A percentile compares a stretch with the other conserved stretches of the same genome.
phyloP scores from a whole-genome alignment of 2,797 vertebrate genomes.

The Brotogeris chrysoptera region DNA sequence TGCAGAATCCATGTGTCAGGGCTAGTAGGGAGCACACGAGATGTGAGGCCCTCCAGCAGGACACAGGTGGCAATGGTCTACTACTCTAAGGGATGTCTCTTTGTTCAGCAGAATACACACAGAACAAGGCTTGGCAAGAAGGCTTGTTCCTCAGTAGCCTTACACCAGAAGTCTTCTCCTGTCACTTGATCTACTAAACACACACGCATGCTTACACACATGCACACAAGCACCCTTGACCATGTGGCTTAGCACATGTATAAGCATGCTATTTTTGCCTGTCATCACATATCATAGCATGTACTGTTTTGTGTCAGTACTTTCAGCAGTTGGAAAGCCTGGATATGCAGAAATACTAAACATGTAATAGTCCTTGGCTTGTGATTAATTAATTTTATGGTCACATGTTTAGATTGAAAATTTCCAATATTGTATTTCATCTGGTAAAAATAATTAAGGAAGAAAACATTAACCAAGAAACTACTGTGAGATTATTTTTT shows the following conservation, averaged over 20 bases:
- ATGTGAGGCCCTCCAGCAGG: background rate
- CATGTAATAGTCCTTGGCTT: background rate
- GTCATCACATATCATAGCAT: background rate
- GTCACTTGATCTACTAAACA: background rate
- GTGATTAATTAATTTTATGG: background rate
- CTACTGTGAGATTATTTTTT: background rate
- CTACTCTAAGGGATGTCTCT: background rate
- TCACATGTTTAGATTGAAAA: background rate
- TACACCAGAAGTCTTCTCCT: background rate
- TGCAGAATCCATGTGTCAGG: background rate
- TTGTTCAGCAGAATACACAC: no score
- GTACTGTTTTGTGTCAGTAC: background rate
- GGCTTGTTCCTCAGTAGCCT: background rate
- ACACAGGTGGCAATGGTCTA: accelerated
- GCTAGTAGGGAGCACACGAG: background rate
- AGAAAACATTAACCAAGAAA: background rate
- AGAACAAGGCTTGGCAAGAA: background rate
- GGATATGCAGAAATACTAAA: background rate
- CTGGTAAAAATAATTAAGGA: background rate
- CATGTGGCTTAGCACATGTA: background rate
- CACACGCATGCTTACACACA: no score
- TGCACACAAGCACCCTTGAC: background rate
- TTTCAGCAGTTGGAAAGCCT: background rate
- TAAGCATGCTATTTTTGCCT: accelerated
- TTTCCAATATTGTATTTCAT: background rate